Percentiles rank a stretch among this genome's conserved stretches.
Conservation (phyloP, 2,797 vertebrate genomes). For the Balearica regulorum region DNA sequence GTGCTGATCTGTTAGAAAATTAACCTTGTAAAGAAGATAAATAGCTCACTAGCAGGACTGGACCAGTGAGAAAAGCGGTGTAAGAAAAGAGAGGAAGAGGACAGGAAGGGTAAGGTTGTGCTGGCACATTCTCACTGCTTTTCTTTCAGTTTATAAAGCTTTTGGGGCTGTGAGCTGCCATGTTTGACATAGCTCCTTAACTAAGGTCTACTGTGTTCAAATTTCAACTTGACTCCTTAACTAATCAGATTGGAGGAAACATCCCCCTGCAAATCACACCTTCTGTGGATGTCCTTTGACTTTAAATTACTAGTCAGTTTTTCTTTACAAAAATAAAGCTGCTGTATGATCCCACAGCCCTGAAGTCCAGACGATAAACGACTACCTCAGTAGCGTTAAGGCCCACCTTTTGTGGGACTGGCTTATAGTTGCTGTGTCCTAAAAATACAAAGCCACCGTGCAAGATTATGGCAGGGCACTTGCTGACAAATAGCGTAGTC, state of each 20-base stretch:
- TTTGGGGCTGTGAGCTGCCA: neutral
- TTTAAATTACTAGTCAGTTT: neutral
- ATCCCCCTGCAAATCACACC: rapidly evolving
- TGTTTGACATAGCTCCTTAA: neutral
- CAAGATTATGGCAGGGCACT: neutral
- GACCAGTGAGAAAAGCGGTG: neutral
- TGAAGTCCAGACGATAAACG: neutral
- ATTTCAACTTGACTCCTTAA: neutral
- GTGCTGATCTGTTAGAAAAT: neutral
- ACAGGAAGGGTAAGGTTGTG: neutral
- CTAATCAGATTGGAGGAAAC: neutral
- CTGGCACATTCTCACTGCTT: neutral
- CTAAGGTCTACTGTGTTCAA: neutral
- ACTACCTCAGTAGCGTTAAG: neutral
- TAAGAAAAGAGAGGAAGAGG: neutral
- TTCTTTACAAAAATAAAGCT: neutral
- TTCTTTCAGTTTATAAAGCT: neutral
- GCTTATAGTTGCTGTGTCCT: neutral
- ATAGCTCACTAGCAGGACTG: neutral
- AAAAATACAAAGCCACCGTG: neutral
- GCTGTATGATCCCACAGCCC: neutral
- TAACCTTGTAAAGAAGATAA: neutral
- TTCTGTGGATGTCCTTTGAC: neutral
- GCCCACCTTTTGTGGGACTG: neutral
- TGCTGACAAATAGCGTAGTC: neutral